phyloP scores from a whole-genome alignment of 92 coral and sea anemone genomes.

The Parazoanthus swiftii region DNA sequence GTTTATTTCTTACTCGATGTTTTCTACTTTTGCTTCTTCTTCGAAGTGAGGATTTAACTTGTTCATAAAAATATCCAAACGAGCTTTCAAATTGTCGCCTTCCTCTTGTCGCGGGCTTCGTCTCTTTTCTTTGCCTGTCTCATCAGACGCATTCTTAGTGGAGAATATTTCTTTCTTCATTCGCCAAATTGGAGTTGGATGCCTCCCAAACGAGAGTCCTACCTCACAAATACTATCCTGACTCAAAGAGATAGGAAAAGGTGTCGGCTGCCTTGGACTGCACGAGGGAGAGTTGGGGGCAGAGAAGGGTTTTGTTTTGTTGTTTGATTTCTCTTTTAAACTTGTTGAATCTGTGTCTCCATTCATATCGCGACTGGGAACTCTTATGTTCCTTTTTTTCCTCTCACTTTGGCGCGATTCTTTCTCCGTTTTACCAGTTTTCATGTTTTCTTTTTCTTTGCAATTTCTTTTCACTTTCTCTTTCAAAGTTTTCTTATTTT shows the following conservation, averaged over 20 bases:
- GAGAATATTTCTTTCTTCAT: slow-evolving; percentile 18
- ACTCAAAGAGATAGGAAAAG: slow-evolving; percentile 31
- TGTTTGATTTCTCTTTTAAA: not conserved
- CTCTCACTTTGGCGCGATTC: not conserved
- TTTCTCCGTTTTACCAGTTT: not conserved
- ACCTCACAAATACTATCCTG: slow-evolving; percentile 30
- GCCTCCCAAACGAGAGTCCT: slow-evolving; percentile 14
- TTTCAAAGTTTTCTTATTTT: not conserved
- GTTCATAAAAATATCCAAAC: slow-evolving; percentile 11
- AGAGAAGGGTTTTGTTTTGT: not conserved
- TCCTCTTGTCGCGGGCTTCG: not conserved
- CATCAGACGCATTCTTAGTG: not conserved
- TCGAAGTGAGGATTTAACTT: not conserved
- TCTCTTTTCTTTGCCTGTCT: slow-evolving; percentile 3
- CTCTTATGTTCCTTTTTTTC: not conserved
- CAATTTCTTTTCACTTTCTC: not conserved
- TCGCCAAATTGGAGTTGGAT: slow-evolving; percentile 26
- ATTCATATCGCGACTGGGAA: not conserved
- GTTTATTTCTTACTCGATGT: not conserved
- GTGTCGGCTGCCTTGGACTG: slow-evolving; percentile 27
- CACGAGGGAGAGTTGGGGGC: slow-evolving; percentile 27
- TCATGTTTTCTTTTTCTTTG: not conserved
- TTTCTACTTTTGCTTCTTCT: not conserved
- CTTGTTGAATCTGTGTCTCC: not conserved
- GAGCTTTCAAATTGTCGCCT: not conserved